Evolutionary conservation across 35 echinoderm and acorn worm species (phyloP).

Genomic region (Heliocidaris tuberculata): DNA sequence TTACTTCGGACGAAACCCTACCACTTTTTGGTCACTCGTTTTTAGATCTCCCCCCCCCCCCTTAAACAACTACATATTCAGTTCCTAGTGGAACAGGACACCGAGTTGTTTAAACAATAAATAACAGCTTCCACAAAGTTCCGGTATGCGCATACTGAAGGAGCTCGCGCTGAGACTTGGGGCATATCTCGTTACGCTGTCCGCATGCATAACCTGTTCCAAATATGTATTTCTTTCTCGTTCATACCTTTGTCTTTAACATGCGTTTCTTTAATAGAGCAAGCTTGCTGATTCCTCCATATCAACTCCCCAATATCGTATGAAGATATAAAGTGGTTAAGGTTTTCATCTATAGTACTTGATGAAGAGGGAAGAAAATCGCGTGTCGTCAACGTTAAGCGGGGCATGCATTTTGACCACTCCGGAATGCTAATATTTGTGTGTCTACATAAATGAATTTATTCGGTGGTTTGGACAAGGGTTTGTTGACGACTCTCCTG

Average conservation of each 20-base stretch:
- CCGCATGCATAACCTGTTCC: neutral
- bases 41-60: neutral
- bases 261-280: neutral
- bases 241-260: neutral
- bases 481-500: neutral
- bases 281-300: neutral
- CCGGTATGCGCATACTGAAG: neutral
- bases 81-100: neutral
- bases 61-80: neutral
- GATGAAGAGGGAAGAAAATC: neutral
- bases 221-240: neutral
- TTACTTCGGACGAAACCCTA: neutral
- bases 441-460: neutral
- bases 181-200: neutral
- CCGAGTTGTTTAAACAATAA: constrained; percentile 4
- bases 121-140: constrained; percentile 4
- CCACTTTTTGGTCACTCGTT: neutral
- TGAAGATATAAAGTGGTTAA: neutral
- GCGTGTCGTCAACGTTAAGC: constrained; percentile 1
- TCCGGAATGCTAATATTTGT: neutral
- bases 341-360: neutral
- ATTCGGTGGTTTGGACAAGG: neutral
- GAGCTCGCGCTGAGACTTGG: neutral
- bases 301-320: neutral
- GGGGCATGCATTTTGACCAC: neutral